Percentiles rank a stretch among this genome's conserved stretches.
Conservation (phyloP, 2,797 vertebrate species). For the Onychomys arenicola region DNA sequence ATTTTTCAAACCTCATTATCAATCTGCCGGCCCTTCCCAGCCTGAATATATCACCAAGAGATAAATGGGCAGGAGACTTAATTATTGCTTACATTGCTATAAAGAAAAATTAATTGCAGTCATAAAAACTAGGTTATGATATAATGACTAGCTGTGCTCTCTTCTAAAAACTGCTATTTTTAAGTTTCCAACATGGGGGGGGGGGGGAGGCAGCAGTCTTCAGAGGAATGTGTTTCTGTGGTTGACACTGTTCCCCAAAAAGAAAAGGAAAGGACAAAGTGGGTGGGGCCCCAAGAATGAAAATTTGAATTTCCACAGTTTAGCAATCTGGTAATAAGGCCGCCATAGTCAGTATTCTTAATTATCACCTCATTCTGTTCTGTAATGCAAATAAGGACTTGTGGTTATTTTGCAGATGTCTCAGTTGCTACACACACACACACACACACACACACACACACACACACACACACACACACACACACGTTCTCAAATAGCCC, state of each 20-base stretch:
- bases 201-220: neutral
- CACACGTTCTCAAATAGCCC: slow-evolving; percentile 68
- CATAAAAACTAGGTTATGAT: slow-evolving; percentile 26
- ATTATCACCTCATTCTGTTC: slow-evolving; percentile 17
- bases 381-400: neutral
- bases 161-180: slow-evolving; percentile 63
- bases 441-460: neutral
- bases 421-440: neutral
- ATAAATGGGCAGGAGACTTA: slow-evolving; percentile 5
- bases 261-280: neutral
- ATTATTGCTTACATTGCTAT: slow-evolving; percentile 56
- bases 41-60: neutral
- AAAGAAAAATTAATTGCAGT: slow-evolving; percentile 58
- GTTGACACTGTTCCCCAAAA: neutral
- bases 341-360: neutral
- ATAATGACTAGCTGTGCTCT: slow-evolving; percentile 14
- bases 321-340: neutral
- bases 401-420: slow-evolving; percentile 7
- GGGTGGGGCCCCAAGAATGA: neutral
- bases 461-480: neutral
- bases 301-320: neutral
- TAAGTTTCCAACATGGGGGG: slow-evolving; percentile 22
- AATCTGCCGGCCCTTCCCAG: neutral
- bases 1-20: slow-evolving; percentile 39
- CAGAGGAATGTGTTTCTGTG: neutral